Percentiles rank a stretch among this genome's conserved stretches.
These are phyloP conservation scores for Mola mola DNA, from an alignment of 2,113 vertebrate genomes.

Conservation along the genomic window DNA sequence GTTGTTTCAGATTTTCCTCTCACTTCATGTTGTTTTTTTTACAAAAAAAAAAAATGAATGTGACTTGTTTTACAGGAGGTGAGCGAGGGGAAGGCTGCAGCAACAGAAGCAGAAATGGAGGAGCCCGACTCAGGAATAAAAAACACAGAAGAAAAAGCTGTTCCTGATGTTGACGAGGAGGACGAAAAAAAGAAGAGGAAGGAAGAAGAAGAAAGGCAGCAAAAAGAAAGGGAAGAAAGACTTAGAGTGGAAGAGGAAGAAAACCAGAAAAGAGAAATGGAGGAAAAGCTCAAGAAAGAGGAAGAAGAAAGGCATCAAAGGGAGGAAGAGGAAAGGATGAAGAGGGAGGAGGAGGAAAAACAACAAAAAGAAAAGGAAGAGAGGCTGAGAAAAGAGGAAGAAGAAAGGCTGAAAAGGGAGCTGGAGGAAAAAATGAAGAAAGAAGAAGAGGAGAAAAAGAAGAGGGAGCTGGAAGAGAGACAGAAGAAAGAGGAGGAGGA, in stretches of 20 bases:
- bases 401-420: conserved; percentile 44
- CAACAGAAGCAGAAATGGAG: conserved; percentile 20
- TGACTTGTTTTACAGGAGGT: conserved; percentile 64
- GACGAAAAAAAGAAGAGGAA: conserved; percentile 18
- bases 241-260: conserved; percentile 32
- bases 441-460: neutral
- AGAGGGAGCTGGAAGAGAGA: neutral
- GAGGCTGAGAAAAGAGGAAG: conserved; percentile 28
- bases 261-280: conserved; percentile 19
- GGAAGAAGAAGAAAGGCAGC: conserved; percentile 46
- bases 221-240: conserved; percentile 31
- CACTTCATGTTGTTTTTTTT: neutral
- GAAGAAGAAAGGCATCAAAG: conserved; percentile 23
- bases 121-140: conserved; percentile 21
- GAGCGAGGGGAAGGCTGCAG: conserved; percentile 41
- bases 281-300: conserved; percentile 37
- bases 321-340: conserved; percentile 23
- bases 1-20: neutral
- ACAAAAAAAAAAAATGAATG: conserved; percentile 22
- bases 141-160: neutral
- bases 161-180: conserved; percentile 20
- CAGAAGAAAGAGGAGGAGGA: neutral
- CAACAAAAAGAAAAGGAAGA: conserved; percentile 30
- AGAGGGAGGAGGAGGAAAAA: conserved; percentile 20
- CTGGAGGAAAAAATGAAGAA: conserved; percentile 26